Base-by-base conservation (phyloP, 2,888 invertebrate species). In the Emmelina monodactyla region DNA sequence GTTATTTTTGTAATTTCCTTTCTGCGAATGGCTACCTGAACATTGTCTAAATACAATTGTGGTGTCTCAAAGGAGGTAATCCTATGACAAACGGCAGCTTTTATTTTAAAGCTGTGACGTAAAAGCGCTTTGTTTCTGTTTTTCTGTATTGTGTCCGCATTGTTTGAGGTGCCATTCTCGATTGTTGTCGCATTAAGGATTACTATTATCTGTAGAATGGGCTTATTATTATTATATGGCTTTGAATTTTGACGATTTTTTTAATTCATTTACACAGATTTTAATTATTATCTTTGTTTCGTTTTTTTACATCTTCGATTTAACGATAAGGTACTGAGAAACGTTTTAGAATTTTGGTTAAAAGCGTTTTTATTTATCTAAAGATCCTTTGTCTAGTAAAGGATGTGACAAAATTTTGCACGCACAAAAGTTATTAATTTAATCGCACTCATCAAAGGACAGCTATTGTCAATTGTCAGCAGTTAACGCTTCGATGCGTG, bases 81-180 rank as follows among this genome's bases (percentile, higher is more conserved):
- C 75, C 64, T 58, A 57, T 54, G 51, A 64, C 62, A 68, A 66
- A 66, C 63, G 64, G 52, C 57, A 56, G 58, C 61, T 67, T 62
- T 67, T 64, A 67, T 67, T 70, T 70, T 59, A 65, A 65, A 58
- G 49, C 60, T 52, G 61, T 72, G 68, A 70, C 69, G 67, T 68
- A 66, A 69, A 65, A 25, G 25, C 11, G 25, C 3, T 25, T 25
- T 7, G 25, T 25, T n/a, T 25, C n/a, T 25, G 25, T 25, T 25
- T 19, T 25, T n/a, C n/a, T 25, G 25, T 11, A n/a, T 25, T 25
- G 25, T 25, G 19, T 19, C 19, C 9, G 19, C 19, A 19, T 19
- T 19, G 19, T 6, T 19, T 9, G 19, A 19, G 5, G 19, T 19
- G 19, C 9, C 5, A 6, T 19, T 19, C 9, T 19, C 9, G 5